Conservation (phyloP, 1,140 invertebrate species). For the Pteromalus puparum region DNA sequence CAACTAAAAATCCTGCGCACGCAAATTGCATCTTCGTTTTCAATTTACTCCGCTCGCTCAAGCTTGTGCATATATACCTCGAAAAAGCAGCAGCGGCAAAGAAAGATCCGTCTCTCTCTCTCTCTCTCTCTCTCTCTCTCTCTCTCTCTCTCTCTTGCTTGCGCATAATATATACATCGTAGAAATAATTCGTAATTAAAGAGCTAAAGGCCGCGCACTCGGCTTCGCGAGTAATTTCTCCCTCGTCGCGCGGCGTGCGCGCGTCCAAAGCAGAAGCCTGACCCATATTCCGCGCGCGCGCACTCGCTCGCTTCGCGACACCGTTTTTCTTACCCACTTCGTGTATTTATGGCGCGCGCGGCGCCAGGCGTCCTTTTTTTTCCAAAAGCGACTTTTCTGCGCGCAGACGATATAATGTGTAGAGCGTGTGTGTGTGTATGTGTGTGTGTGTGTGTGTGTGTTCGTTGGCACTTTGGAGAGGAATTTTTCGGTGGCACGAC, state of each 20-base stretch:
- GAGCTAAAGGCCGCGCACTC: conserved; percentile 27
- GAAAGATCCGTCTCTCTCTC: not conserved
- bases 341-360: conserved; percentile 43
- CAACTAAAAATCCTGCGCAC: no score
- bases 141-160: no score
- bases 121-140: no score
- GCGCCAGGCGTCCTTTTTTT: conserved; percentile 38
- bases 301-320: conserved; percentile 40
- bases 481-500: not conserved
- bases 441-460: not conserved
- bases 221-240: not conserved
- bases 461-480: not conserved
- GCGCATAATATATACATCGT: not conserved
- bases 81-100: not conserved
- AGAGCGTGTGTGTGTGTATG: not conserved
- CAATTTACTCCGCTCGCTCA: not conserved
- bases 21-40: not conserved
- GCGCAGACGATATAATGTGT: not conserved
- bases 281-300: conserved; percentile 38
- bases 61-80: no score
- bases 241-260: not conserved
- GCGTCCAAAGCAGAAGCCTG: conserved; percentile 26
- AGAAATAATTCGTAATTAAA: conserved; percentile 41
- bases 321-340: conserved; percentile 42
- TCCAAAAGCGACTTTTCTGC: conserved; percentile 3